These are phyloP conservation scores for Choloepus hoffmanni DNA, from an alignment of 2,113 vertebrate species.

Conservation along the genomic window DNA sequence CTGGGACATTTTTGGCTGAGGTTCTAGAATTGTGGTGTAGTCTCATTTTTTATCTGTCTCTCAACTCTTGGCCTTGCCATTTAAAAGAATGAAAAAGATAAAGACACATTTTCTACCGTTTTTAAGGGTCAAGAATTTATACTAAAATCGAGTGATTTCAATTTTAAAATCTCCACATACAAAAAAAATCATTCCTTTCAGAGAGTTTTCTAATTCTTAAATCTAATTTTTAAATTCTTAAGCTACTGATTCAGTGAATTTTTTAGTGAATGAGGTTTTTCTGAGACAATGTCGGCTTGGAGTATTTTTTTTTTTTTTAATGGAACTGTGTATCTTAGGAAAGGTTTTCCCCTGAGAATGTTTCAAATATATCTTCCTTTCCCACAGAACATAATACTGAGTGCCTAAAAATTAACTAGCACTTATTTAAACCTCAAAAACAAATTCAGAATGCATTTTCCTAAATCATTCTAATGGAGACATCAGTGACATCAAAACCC, in stretches of 20 bases:
- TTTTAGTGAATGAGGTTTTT: conserved; percentile 57
- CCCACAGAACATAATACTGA: conserved; percentile 43
- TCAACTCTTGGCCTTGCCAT: neutral
- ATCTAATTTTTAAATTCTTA: conserved; percentile 18
- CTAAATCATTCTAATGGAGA: conserved; percentile 57
- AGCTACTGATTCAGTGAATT: neutral
- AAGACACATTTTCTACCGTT: neutral
- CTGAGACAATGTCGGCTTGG: conserved; percentile 36
- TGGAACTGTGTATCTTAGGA: conserved; percentile 22
- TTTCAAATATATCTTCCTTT: conserved; percentile 63
- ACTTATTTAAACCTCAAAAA: conserved; percentile 69
- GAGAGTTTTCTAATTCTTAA: neutral
- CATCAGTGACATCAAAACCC: conserved; percentile 43
- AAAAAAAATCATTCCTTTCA: conserved; percentile 28
- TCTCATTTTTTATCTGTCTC: conserved; percentile 29
- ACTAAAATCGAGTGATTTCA: conserved; percentile 29
- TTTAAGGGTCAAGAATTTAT: conserved; percentile 48
- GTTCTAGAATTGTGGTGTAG: neutral
- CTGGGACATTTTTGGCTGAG: neutral
- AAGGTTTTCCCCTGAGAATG: conserved; percentile 27
- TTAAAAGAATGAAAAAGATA: conserved; percentile 47
- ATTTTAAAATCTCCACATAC: neutral
- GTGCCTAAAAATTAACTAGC: conserved; percentile 56
- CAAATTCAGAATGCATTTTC: conserved; percentile 42
- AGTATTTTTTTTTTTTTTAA: conserved; percentile 23